Conservation (phyloP, 2,113 vertebrate species). For the Lynx canadensis region DNA sequence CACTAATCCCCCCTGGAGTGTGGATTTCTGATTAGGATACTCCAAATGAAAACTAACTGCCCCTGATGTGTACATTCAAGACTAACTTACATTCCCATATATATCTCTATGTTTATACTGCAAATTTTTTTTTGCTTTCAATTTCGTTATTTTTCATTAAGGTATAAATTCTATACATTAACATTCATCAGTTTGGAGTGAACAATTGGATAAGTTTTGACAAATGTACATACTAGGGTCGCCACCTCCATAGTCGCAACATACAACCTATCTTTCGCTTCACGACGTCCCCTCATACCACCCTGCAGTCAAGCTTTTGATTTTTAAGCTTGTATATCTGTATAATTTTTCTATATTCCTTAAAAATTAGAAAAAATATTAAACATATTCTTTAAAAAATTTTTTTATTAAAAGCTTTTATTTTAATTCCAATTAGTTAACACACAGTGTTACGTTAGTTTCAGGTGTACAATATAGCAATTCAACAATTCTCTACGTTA, state of each 20-base stretch:
- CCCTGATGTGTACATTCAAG: conserved; percentile 51
- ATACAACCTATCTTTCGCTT: neutral
- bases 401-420: neutral
- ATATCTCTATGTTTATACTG: neutral
- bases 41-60: conserved; percentile 53
- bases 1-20: conserved; percentile 44
- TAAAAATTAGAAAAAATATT: too few relatives aligned
- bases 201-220: conserved; percentile 16
- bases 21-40: conserved; percentile 61
- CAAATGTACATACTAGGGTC: neutral
- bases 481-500: neutral
- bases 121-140: neutral
- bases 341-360: conserved; percentile 18
- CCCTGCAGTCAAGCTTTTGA: neutral
- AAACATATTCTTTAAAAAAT: neutral
- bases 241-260: neutral
- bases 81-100: neutral
- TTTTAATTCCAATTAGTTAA: neutral
- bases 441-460: neutral
- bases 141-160: conserved; percentile 56
- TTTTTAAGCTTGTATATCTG: conserved; percentile 21
- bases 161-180: neutral
- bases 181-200: conserved; percentile 5
- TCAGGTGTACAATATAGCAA: neutral
- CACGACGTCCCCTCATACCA: neutral